Conservation (phyloP, 2,113 vertebrate genomes). For the Onychostoma macrolepis region DNA sequence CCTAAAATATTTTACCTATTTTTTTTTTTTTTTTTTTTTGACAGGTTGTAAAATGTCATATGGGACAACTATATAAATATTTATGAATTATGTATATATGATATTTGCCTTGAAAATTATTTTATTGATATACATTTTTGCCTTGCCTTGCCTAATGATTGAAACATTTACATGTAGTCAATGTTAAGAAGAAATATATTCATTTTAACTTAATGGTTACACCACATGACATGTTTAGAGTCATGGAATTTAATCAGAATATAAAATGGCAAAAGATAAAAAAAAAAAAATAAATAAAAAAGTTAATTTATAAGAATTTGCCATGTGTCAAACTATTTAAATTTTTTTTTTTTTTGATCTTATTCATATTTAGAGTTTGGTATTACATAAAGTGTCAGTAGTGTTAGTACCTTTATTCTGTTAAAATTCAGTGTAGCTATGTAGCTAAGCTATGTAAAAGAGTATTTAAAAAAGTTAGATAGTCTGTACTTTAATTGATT, state of each 20-base stretch:
- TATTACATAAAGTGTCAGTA: too few species aligned
- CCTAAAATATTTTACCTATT: neutral
- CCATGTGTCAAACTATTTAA: too few species aligned
- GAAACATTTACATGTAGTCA: neutral
- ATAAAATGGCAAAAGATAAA: too few species aligned
- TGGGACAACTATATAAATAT: neutral
- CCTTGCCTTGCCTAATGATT: too few species aligned
- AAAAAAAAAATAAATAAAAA: too few species aligned
- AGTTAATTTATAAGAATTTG: too few species aligned
- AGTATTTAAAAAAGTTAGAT: neutral
- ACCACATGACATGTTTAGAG: neutral
- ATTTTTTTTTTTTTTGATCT: too few species aligned
- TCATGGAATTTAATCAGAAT: too few species aligned
- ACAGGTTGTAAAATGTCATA: neutral
- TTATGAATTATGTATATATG: neutral
- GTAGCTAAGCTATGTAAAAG: too few species aligned
- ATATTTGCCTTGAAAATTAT: neutral
- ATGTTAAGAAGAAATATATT: neutral
- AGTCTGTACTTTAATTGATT: neutral
- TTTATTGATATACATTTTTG: neutral
- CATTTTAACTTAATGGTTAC: neutral
- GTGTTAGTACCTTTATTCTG: too few species aligned
- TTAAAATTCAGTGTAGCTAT: too few species aligned
- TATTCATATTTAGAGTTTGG: too few species aligned
- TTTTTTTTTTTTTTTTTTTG: neutral